These are phyloP conservation scores for Megalonaias nervosa DNA, from an alignment of 1,140 invertebrate species.

Conservation along the genomic window DNA sequence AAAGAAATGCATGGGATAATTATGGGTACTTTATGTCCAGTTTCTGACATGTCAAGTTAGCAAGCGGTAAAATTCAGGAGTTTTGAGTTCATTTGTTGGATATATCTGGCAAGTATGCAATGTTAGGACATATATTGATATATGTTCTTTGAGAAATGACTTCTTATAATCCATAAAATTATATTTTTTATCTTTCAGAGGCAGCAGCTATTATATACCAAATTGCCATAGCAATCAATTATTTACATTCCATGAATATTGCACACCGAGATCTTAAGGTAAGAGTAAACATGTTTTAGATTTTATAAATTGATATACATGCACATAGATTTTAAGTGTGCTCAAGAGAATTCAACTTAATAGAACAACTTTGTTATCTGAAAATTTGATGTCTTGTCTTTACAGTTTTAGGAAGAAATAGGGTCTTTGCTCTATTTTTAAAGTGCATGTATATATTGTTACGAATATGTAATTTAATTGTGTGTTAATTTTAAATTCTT, in stretches of 20 bases:
- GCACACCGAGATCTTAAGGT: conserved; percentile 96
- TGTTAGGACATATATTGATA: background rate
- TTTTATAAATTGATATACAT: too few species aligned
- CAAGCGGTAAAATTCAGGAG: too few species aligned
- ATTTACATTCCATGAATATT: conserved; percentile 95
- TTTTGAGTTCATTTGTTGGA: background rate
- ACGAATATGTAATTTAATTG: too few species aligned
- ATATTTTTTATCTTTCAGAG: conserved; percentile 75
- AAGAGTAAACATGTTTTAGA: background rate
- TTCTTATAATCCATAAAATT: background rate
- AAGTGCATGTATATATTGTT: too few species aligned
- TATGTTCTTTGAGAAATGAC: background rate
- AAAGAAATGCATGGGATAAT: too few species aligned
- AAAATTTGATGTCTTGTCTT: background rate
- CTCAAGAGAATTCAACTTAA: too few species aligned
- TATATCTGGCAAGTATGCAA: background rate
- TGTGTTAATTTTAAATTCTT: too few species aligned
- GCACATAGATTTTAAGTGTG: too few species aligned
- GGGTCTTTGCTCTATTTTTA: too few species aligned
- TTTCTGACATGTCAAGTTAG: too few species aligned
- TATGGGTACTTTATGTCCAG: too few species aligned
- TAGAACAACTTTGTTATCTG: background rate
- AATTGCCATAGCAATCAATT: conserved; percentile 96
- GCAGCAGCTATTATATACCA: conserved; percentile 95
- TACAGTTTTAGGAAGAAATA: background rate